Base-by-base conservation (phyloP, 2,113 vertebrate species). In the Oncorhynchus clarkii region DNA sequence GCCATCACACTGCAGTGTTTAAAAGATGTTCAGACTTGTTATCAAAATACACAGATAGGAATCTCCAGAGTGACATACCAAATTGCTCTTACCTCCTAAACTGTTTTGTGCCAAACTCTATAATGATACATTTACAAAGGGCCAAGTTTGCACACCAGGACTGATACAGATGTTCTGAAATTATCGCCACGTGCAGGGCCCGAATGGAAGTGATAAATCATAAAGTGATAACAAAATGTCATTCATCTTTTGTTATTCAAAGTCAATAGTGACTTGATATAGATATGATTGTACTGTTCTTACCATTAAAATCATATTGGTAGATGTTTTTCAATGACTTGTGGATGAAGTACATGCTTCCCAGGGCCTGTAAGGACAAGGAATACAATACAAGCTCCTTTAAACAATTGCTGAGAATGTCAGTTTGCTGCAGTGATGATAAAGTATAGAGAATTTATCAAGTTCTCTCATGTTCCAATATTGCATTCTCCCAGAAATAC, bases 281-380 rank as follows among this genome's bases (percentile, higher is more conserved):
- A 29, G 2, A 26, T 65, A n/a, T 66, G 26, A 18, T 51, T 75
- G 72, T 78, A 5, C 49, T 48, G 39, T 12, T 24, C 45, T 90
- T 91, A 95, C 94, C 89, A 72, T 87, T 89, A 82, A 95, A 95
- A 81, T 95, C 94, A 82, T 93, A 95, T 54, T 93, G 93, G 70
- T 85, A 85, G 86, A 94, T 84, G 83, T 92, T 90, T 78, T 92
- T 90, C 88, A 94, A 85, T 34, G 92, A 89, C 78, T 92, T 92
- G 86, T 94, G 93, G 78, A 95, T 94, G 87, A 94, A 94, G 86
- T 94, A 95, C 87, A 95, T 93, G 87, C 91, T 94, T 65, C 94
- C 94, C 84, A 95, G 88, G 64, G 94, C 94, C 94, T 95, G 88
- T 2, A 48, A 70, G 82, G 16, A 88, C 16, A 90, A 13, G 74